Conservation (phyloP, 2,113 vertebrate species). For the Neotragus pygmaeus region DNA sequence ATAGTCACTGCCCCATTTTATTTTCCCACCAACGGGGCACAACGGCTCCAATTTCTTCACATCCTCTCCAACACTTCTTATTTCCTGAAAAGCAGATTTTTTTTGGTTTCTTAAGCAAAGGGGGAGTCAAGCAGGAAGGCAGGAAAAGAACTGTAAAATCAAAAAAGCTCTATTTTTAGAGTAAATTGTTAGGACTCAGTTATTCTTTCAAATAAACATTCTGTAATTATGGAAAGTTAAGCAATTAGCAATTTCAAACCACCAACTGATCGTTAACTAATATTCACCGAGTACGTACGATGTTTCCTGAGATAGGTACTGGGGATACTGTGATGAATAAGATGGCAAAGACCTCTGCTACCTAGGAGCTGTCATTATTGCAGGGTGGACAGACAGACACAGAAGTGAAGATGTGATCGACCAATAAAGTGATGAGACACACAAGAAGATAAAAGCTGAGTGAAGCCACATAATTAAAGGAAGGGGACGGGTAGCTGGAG, state of each 20-base stretch:
- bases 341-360: not conserved
- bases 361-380: not conserved
- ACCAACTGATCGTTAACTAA: not conserved
- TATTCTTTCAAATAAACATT: not conserved
- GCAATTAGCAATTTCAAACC: too few species aligned
- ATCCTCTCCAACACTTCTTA: not conserved
- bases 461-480: not conserved
- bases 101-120: not conserved
- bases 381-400: not conserved
- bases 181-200: not conserved
- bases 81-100: not conserved
- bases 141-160: not conserved
- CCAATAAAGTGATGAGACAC: too few species aligned
- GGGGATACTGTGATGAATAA: rapidly evolving
- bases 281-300: not conserved
- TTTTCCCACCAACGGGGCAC: rapidly evolving
- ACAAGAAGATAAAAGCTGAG: not conserved
- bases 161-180: not conserved
- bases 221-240: not conserved
- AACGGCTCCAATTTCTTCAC: not conserved
- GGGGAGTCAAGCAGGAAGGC: not conserved
- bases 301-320: not conserved
- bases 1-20: rapidly evolving
- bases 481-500: not conserved
- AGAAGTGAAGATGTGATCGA: rapidly evolving